Base-by-base conservation (phyloP, 35 echinoderm and acorn worm genomes). In the Holothuria glaberrima region DNA sequence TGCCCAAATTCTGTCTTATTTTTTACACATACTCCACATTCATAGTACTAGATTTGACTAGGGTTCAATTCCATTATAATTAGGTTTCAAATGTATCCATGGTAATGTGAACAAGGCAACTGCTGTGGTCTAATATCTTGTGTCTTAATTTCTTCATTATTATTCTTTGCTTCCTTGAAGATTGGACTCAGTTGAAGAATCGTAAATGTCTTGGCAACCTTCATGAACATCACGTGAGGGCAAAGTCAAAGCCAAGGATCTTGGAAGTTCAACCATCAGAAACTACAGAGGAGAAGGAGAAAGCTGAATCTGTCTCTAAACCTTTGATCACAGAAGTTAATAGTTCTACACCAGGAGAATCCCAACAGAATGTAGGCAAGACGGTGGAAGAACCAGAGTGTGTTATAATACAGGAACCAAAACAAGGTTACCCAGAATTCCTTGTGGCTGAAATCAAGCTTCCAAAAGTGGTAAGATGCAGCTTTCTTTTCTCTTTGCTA, bases 241-340 rank as follows among this genome's bases (percentile, higher is more conserved):
- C 88, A 16, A 95, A 99, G 72, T 99, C 97, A 4, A 99, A 99
- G 72, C 97, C 97, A n/a, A 86, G 91, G 45, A 99, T 99, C 45
- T 28, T 71, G 21, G 97, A 99, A 52, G 69, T 98, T 35, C 89
- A 70, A 19, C 58, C 80, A 10, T 31, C 33, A 28, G 10, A 41
- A 36, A 46, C 82, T 10, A 30, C 24, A 19, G 66, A 18, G 12
- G 65, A n/a, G 10, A 82, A 61, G 24, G 19, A 9, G 44, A 20
- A 68, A 30, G 50, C 0, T 54, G 50, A 54, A 54, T 54, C 50
- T 54, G 50, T 17, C 12, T 54, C 67, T 17, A 79, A 89, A 69
- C 58, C 86, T 48, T 78, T 97, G 32, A 97, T 97, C 33, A 87
- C 91, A 58, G 90, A 92, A 58, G 71, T 92, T 4, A 26, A 50